These are phyloP conservation scores for Platerodrilus igneus DNA, from an alignment of 2,888 invertebrate species.

Conservation along the genomic window DNA sequence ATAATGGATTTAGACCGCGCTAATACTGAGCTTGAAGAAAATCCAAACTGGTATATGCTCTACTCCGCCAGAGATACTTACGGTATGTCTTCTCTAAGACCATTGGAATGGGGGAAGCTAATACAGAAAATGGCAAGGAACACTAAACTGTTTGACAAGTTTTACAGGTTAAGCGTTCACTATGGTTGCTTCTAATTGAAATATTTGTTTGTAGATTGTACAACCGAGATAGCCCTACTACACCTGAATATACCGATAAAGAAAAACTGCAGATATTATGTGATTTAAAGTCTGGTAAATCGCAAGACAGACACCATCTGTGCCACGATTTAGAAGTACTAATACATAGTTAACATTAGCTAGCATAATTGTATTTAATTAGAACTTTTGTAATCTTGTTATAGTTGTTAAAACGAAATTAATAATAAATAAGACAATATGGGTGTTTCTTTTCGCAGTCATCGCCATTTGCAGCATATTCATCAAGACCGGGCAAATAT, in stretches of 20 bases:
- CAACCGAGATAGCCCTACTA: slow-evolving; percentile 81
- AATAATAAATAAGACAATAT: slow-evolving; percentile 34
- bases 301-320: slow-evolving; percentile 74
- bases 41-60: slow-evolving; percentile 82
- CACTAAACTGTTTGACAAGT: slow-evolving; percentile 76
- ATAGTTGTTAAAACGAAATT: too few relatives aligned
- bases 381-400: too few relatives aligned
- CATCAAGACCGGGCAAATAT: slow-evolving; percentile 58
- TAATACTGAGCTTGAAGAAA: slow-evolving; percentile 69
- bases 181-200: background rate
- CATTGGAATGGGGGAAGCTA: slow-evolving; percentile 85
- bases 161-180: slow-evolving; percentile 71
- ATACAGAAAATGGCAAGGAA: slow-evolving; percentile 81
- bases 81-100: slow-evolving; percentile 74
- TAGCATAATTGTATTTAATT: slow-evolving; percentile 1
- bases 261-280: slow-evolving; percentile 81
- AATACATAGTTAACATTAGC: slow-evolving; percentile 8
- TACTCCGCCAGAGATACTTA: slow-evolving; percentile 81
- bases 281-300: slow-evolving; percentile 79
- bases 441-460: slow-evolving; percentile 60
- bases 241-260: slow-evolving; percentile 67
- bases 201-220: slow-evolving; percentile 60
- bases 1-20: slow-evolving; percentile 90
- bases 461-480: slow-evolving; percentile 57
- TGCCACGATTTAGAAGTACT: slow-evolving; percentile 71